These are phyloP conservation scores for Callionymus lyra DNA, from an alignment of 2,113 vertebrate species.

Conservation along the genomic window DNA sequence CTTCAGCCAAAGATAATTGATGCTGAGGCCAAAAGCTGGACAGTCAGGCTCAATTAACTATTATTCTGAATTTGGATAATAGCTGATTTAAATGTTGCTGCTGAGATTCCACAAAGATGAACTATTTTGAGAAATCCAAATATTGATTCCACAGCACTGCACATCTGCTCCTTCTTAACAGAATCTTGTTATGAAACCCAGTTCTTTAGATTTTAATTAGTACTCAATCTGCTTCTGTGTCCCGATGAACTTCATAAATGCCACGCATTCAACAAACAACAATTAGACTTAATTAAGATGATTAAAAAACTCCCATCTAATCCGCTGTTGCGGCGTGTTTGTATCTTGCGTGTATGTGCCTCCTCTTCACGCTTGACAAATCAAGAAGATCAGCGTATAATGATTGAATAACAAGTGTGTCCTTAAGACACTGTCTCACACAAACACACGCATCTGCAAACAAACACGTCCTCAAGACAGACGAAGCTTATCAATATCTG, in stretches of 20 bases:
- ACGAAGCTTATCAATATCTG: conserved; percentile 53
- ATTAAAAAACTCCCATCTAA: conserved; percentile 53
- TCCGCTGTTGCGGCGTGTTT: conserved; percentile 27
- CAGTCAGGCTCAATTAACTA: no score
- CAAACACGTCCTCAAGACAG: conserved; percentile 58
- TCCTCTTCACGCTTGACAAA: conserved; percentile 40
- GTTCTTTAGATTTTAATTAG: conserved; percentile 45
- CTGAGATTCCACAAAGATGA: no score
- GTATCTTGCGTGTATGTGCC: conserved; percentile 16
- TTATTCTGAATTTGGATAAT: no score
- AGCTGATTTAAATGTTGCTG: no score
- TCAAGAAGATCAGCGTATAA: conserved; percentile 39
- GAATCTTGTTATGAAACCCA: conserved; percentile 31
- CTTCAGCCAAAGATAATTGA: no score
- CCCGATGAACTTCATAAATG: conserved; percentile 40
- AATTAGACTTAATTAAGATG: conserved; percentile 59
- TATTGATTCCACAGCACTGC: background rate
- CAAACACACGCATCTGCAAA: conserved; percentile 35
- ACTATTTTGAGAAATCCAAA: no score
- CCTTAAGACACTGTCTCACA: conserved; percentile 36
- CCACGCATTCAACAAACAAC: conserved; percentile 55
- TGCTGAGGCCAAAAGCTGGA: no score
- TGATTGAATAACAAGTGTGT: conserved; percentile 32
- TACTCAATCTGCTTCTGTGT: conserved; percentile 30
- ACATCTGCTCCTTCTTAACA: conserved; percentile 11